These are phyloP conservation scores for Percopsis omiscomaycus DNA, from an alignment of 2,797 vertebrate species.

Conservation along the genomic window DNA sequence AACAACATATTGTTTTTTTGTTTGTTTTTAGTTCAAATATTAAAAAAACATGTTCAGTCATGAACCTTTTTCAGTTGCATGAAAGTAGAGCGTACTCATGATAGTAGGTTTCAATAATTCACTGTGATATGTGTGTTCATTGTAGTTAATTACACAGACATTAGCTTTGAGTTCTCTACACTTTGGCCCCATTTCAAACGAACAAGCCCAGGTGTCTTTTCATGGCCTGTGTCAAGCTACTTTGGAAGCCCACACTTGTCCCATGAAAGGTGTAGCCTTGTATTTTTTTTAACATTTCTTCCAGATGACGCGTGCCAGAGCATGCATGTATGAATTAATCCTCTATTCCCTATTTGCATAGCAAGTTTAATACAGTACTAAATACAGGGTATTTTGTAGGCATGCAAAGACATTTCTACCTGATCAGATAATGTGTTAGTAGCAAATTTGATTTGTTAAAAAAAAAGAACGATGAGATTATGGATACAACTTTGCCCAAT, in stretches of 20 bases:
- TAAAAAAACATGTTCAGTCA: conserved; percentile 15
- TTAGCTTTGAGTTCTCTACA: conserved; percentile 25
- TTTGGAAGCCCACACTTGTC: conserved; percentile 32
- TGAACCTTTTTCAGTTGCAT: conserved; percentile 20
- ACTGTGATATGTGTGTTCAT: conserved; percentile 10
- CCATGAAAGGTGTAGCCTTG: not conserved
- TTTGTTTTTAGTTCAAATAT: conserved; percentile 50
- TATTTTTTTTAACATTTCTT: conserved; percentile 28
- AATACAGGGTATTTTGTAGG: conserved; percentile 83
- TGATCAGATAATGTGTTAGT: conserved; percentile 48
- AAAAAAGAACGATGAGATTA: conserved; percentile 25
- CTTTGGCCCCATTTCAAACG: conserved; percentile 21
- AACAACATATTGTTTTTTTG: not conserved
- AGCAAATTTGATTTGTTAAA: conserved; percentile 47
- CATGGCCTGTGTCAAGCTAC: conserved; percentile 23
- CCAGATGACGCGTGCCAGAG: conserved; percentile 40
- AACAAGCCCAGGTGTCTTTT: conserved; percentile 17
- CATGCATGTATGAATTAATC: conserved; percentile 64
- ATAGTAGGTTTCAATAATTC: conserved; percentile 29
- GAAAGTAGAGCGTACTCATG: conserved; percentile 21
- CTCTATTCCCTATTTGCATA: conserved; percentile 40
- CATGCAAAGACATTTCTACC: conserved; percentile 72
- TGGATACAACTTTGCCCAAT: conserved; percentile 28
- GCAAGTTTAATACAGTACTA: conserved; percentile 59
- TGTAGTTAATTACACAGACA: conserved; percentile 4